These are phyloP conservation scores for Mustela nigripes DNA, from an alignment of 2,113 vertebrate species.

Conservation along the genomic window DNA sequence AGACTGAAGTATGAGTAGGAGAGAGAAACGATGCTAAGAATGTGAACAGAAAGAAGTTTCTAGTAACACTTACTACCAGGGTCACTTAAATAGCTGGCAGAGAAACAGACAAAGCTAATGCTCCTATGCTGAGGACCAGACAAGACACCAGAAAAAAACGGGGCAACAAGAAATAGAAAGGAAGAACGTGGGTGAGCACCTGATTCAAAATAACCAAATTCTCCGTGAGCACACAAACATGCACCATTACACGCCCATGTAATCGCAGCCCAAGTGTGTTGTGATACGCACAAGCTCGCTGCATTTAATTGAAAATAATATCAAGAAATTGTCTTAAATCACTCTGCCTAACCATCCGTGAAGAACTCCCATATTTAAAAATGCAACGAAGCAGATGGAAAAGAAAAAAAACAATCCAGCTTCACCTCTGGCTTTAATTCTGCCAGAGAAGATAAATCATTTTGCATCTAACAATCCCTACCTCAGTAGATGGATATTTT, in stretches of 20 bases:
- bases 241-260: accelerated
- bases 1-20: not conserved
- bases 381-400: not conserved
- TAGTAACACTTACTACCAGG: not conserved
- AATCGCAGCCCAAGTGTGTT: not conserved
- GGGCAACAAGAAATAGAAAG: not conserved
- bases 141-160: not conserved
- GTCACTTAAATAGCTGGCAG: not conserved
- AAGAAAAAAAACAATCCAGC: not conserved
- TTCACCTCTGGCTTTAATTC: not conserved
- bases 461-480: not conserved
- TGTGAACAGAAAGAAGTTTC: not conserved
- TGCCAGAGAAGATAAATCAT: not conserved
- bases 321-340: not conserved
- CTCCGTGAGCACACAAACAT: not conserved
- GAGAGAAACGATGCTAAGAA: not conserved
- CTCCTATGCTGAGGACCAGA: too few species aligned
- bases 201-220: not conserved
- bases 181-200: not conserved
- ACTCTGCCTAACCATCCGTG: not conserved
- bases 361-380: not conserved
- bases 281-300: accelerated
- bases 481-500: not conserved
- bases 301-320: not conserved
- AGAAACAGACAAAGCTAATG: not conserved